phyloP scores from a whole-genome alignment of 1,140 invertebrate genomes.

The Melanaphis sacchari region DNA sequence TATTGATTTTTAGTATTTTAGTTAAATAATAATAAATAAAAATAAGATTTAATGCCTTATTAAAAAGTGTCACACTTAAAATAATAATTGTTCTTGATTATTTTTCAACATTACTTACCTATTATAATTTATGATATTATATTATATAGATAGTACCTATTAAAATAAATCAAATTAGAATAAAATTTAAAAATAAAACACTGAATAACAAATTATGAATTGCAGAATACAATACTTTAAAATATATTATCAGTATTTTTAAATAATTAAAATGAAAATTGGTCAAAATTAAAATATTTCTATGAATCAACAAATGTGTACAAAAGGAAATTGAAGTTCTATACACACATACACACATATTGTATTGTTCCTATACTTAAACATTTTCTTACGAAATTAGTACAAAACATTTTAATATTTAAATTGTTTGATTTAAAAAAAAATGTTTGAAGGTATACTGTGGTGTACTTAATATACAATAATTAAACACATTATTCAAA shows the following conservation, averaged over 20 bases:
- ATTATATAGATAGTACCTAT: not conserved
- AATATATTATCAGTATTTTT: too few relatives aligned
- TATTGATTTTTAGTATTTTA: not conserved
- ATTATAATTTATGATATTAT: too few relatives aligned
- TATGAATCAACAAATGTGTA: too few relatives aligned
- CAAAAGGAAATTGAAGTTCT: too few relatives aligned
- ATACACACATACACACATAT: too few relatives aligned
- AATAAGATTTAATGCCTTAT: not conserved
- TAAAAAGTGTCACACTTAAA: not conserved
- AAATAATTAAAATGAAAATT: too few relatives aligned
- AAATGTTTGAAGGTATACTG: not conserved
- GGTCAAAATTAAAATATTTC: too few relatives aligned
- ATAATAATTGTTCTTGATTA: not conserved
- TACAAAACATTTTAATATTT: not conserved
- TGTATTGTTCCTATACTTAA: not conserved
- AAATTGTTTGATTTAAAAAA: not conserved
- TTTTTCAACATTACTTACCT: not conserved
- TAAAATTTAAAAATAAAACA: too few relatives aligned
- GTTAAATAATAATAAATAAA: not conserved
- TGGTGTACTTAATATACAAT: not conserved
- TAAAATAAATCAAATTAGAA: too few relatives aligned
- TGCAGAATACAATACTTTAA: too few relatives aligned
- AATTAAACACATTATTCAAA: constrained; percentile 21
- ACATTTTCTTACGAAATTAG: not conserved
- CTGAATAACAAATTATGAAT: too few relatives aligned